Evolutionary conservation across 1,140 invertebrate genomes (phyloP).

Genomic region (Psix sp.): DNA sequence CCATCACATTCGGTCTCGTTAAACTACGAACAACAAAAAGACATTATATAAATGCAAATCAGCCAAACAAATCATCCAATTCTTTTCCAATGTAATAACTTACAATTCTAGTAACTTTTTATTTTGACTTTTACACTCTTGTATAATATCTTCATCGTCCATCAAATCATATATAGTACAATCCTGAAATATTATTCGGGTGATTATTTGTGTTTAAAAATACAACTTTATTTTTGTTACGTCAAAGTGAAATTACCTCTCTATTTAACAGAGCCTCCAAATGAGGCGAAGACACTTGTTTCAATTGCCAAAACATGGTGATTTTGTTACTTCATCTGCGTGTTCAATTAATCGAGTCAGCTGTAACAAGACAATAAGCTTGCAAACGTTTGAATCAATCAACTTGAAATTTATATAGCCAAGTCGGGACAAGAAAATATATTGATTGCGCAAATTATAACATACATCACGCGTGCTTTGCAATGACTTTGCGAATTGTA

Average conservation of each 20-base stretch:
- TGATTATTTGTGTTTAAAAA: too few relatives aligned
- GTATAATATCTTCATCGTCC: conserved; percentile 95
- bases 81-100: conserved; percentile 72
- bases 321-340: conserved; percentile 37
- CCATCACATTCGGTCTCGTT: conserved; percentile 87
- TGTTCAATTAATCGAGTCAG: conserved; percentile 6
- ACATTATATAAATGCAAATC: conserved; percentile 32
- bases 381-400: too few relatives aligned
- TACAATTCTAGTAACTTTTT: conserved; percentile 95
- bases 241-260: conserved; percentile 79
- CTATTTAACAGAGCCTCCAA: conserved; percentile 86
- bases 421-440: too few relatives aligned
- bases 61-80: conserved; percentile 7
- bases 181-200: conserved; percentile 84
- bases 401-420: neutral
- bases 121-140: conserved; percentile 96
- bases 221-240: conserved; percentile 7
- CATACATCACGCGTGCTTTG: too few relatives aligned
- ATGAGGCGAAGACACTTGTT: conserved; percentile 83
- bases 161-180: conserved; percentile 92
- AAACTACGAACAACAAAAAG: conserved; percentile 81
- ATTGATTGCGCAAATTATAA: too few relatives aligned
- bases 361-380: conserved; percentile 17
- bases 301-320: conserved; percentile 90
- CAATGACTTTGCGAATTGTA: too few relatives aligned